These are phyloP conservation scores for Coregonus ussuriensis DNA, from an alignment of 2,797 vertebrate genomes.

Conservation along the genomic window DNA sequence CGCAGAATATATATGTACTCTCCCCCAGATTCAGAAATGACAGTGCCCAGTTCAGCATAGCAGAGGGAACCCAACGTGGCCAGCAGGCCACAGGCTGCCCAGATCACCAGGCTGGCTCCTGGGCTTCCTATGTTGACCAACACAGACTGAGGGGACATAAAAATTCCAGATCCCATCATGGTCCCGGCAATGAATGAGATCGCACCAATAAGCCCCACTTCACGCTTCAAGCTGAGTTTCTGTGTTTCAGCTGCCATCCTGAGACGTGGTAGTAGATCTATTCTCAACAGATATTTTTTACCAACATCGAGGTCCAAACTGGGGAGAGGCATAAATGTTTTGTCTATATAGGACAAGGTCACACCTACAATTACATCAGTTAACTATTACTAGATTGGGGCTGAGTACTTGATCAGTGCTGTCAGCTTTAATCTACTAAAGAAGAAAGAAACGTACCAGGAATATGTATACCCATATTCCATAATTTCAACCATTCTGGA, in stretches of 20 bases:
- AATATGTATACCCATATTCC: too few relatives aligned
- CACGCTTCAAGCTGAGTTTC: slow-evolving; percentile 75
- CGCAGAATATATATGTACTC: slow-evolving; percentile 88
- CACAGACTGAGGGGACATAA: slow-evolving; percentile 88
- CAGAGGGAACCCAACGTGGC: slow-evolving; percentile 78
- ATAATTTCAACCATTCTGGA: too few relatives aligned
- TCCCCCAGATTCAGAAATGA: slow-evolving; percentile 84
- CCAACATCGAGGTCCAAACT: not conserved
- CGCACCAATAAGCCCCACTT: slow-evolving; percentile 79
- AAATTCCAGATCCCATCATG: slow-evolving; percentile 89
- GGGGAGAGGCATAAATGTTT: not conserved
- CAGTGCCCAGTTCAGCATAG: slow-evolving; percentile 85
- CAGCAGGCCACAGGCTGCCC: slow-evolving; percentile 83
- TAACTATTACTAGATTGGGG: not conserved
- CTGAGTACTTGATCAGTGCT: not conserved
- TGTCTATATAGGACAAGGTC: not conserved
- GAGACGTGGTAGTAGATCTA: not conserved
- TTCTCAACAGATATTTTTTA: not conserved
- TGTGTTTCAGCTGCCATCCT: slow-evolving; percentile 40
- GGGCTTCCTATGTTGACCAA: slow-evolving; percentile 81
- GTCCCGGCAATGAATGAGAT: slow-evolving; percentile 85
- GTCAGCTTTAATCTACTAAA: too few relatives aligned
- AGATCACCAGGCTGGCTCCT: slow-evolving; percentile 83
- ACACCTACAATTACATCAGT: not conserved
- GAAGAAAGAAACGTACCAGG: too few relatives aligned